Evolutionary conservation across 2,888 invertebrate genomes (phyloP), one percentile per base, ranked within the genome.

Genomic region (Latheticus oryzae): DNA sequence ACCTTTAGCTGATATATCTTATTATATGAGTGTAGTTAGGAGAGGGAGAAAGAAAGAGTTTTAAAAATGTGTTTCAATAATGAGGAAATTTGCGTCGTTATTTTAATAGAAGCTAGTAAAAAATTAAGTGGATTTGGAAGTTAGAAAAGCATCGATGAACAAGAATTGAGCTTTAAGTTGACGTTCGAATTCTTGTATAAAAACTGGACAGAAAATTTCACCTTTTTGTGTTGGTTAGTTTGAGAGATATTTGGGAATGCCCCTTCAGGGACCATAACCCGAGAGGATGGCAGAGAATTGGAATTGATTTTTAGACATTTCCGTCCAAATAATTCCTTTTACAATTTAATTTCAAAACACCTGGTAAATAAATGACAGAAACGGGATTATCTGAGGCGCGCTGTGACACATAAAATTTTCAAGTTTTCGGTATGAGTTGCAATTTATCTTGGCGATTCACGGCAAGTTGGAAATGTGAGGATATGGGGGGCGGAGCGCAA

Each of bases 201-300:
- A 42, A 42, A 42, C 26, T 16, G 42, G 28, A 42, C 28, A 42
- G 28, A 26, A 42, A 42, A 42, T 42, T 42, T 42, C 26, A 42
- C 42, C 42, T 42, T 28, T 42, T 42, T 42, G 42, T 42, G 13
- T 26, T 42, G 28, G 28, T 17, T 26, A 42, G 42, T 42, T 42
- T 42, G 16, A 28, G 13, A 42, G 42, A 42, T 42, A 42, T 42
- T 42, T 42, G 26, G 42, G 17, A 42, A 28, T 42, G 28, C 15
- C 28, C 42, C 42, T 26, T 42, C 26, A 42, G 42, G 42, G 42
- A 42, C 42, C 42, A 42, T 42, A 42, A 42, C 42, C 42, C 42
- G 42, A 28, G 42, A 42, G 42, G 42, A 42, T 42, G 42, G 42
- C 17, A 16, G 28, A 26, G 42, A 42, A 42, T 42, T 28, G 42